Conservation (phyloP, 2,113 vertebrate genomes). For the Sinocyclocheilus grahami region DNA sequence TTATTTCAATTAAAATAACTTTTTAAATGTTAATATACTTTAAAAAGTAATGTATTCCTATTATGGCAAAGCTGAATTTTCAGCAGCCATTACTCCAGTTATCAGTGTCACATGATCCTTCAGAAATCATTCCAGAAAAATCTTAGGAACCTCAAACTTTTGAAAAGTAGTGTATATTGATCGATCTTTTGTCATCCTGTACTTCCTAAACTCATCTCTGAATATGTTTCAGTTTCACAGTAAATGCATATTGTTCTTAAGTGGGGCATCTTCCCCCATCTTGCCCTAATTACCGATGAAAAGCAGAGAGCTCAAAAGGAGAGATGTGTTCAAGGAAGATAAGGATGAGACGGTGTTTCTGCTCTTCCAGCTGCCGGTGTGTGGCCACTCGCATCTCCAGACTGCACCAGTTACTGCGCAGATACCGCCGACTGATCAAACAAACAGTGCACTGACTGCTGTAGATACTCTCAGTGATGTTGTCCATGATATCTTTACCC, state of each 20-base stretch:
- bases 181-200: background rate
- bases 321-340: constrained; percentile 64
- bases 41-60: too few species aligned
- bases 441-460: constrained; percentile 60
- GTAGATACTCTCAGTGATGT: constrained; percentile 63
- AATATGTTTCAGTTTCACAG: background rate
- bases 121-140: too few species aligned
- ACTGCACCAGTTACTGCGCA: constrained; percentile 64
- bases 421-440: constrained; percentile 60
- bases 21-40: too few species aligned
- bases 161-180: background rate
- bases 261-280: too few species aligned
- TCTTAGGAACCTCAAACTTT: background rate
- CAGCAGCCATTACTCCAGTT: too few species aligned
- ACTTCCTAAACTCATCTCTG: background rate
- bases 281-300: constrained; percentile 51
- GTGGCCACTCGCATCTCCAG: constrained; percentile 62
- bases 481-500: constrained; percentile 63
- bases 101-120: too few species aligned
- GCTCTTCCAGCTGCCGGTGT: constrained; percentile 56
- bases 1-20: too few species aligned
- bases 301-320: constrained; percentile 58
- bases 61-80: too few species aligned
- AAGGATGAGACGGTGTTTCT: constrained; percentile 58
- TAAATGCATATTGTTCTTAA: background rate